phyloP scores from a whole-genome alignment of 1,140 invertebrate species.

The Drosophila albomicans region DNA sequence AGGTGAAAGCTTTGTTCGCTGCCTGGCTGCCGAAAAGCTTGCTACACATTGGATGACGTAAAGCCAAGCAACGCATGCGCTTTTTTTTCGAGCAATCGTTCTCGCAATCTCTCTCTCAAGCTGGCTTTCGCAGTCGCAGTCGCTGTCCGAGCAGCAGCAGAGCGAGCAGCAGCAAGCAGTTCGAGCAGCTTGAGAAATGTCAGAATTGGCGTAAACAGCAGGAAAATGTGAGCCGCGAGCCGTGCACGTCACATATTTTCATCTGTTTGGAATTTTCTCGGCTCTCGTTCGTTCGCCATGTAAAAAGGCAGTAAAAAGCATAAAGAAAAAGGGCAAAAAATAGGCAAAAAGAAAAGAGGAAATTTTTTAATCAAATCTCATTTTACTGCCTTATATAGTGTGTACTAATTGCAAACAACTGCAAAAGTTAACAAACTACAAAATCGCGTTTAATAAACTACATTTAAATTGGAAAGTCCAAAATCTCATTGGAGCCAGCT shows the following conservation, averaged over 20 bases:
- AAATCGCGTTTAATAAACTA: background rate
- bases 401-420: constrained; percentile 25
- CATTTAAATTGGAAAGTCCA: background rate
- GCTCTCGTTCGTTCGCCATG: constrained; percentile 64
- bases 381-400: constrained; percentile 63
- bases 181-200: constrained; percentile 64
- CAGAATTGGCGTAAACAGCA: constrained; percentile 79
- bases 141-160: constrained; percentile 12
- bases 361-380: constrained; percentile 65
- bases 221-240: constrained; percentile 74
- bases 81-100: background rate
- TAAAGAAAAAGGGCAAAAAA: constrained; percentile 27
- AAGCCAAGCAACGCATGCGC: constrained; percentile 63
- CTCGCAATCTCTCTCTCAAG: constrained; percentile 8
- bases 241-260: constrained; percentile 60
- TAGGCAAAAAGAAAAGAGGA: constrained; percentile 25
- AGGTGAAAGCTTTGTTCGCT: constrained; percentile 27
- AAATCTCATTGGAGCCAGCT: constrained; percentile 16
- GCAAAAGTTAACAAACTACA: constrained; percentile 26
- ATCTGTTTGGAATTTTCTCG: constrained; percentile 80
- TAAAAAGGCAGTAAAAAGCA: constrained; percentile 44
- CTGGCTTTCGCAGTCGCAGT: constrained; percentile 5
- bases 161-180: constrained; percentile 6
- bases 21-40: constrained; percentile 31
- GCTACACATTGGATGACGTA: constrained; percentile 62